Conservation (phyloP, 2,113 vertebrate species). For the Lucifuga dentata region DNA sequence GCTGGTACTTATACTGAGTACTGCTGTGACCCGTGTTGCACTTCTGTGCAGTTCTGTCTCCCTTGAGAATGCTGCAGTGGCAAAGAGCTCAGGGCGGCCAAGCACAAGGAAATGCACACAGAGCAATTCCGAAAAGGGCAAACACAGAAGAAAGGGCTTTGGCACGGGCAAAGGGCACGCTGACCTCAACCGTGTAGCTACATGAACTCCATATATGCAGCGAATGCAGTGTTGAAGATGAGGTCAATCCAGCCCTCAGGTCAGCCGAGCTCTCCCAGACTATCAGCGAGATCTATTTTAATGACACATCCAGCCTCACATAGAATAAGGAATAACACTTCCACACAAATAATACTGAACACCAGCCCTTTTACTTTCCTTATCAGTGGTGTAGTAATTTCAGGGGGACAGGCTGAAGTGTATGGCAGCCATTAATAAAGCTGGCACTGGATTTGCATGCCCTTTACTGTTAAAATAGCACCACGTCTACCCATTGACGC, state of each 20-base stretch:
- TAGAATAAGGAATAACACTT: constrained; percentile 43
- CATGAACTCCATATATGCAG: constrained; percentile 49
- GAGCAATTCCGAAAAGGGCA: constrained; percentile 76
- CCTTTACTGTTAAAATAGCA: constrained; percentile 1
- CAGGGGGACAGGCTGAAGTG: neutral
- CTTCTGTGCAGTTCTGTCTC: constrained; percentile 42
- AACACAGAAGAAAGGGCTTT: constrained; percentile 49
- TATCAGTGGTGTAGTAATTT: neutral
- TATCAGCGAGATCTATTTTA: constrained; percentile 56
- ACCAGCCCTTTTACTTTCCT: constrained; percentile 15
- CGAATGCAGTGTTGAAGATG: constrained; percentile 36
- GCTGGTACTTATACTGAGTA: constrained; percentile 25
- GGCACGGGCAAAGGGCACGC: constrained; percentile 69
- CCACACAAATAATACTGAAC: constrained; percentile 10
- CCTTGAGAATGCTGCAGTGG: constrained; percentile 51
- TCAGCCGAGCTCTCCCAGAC: constrained; percentile 52
- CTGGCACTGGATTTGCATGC: constrained; percentile 19
- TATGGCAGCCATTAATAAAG: constrained; percentile 27
- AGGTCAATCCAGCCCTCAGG: constrained; percentile 62
- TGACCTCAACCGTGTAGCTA: constrained; percentile 64
- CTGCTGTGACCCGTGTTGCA: constrained; percentile 50
- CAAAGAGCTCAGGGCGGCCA: constrained; percentile 55
- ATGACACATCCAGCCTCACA: constrained; percentile 25
- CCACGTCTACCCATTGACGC: constrained; percentile 43
- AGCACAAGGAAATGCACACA: constrained; percentile 67